Evolutionary conservation across 2,888 invertebrate genomes (phyloP), one percentile per base, ranked within the genome.

Genomic region (Hermaeophaga mercurialis): DNA sequence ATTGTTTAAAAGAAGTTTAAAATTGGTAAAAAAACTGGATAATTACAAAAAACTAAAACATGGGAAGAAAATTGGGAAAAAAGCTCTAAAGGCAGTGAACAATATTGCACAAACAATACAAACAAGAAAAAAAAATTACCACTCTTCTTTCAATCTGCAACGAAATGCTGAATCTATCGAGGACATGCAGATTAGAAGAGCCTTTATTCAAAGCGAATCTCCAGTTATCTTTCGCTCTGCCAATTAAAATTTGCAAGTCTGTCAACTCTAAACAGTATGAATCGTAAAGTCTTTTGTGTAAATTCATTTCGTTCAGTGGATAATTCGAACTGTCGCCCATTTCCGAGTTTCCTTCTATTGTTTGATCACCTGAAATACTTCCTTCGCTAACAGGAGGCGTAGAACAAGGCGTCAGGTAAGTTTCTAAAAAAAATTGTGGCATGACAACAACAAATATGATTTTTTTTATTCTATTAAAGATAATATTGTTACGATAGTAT

Each of bases 221-320:
- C 91, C 94, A 94, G 77, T 92, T 91, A 73, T 96, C 95, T 62
- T 89, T 88, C 26, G 89, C 90, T 74, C 89, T 88, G 1, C 94
- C 94, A 44, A 95, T 90, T 64, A 97, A 79, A 47, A 96, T 88
- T 79, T 96, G 94, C 65, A 89, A 78, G 69, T 94, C 92, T 46
- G 88, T 89, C 64, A 94, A 80, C 73, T 91, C 90, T 43, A 94
- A 84, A 33, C 83, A 83, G 71, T 89, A 94, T 73, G 85, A 86
- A 70, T 91, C 90, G 72, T 91, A 91, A 6, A 91, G 77, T 73
- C 85, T 86, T 49, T 85, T 82, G 68, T 88, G 86, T 14, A 90
- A 73, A 1, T 81, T 82, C 7, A 80, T 78, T 70, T 88, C 87
- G 11, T 84, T 79, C n/a, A 85, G 36, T 24, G 61, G 55, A 22